Base-by-base conservation (phyloP, 2,797 vertebrate species). In the Neoniphon sammara region DNA sequence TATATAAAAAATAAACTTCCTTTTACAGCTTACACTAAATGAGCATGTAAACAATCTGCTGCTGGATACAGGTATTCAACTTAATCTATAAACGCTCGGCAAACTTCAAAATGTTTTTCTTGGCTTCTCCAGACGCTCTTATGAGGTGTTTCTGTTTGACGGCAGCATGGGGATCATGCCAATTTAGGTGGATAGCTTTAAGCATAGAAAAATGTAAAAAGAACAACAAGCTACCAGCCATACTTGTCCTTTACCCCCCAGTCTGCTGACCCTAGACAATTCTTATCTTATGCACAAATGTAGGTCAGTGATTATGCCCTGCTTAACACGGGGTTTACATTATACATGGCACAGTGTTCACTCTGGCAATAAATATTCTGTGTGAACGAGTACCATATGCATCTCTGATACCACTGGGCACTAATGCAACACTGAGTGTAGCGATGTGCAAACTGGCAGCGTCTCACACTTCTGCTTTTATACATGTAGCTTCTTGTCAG, bases 251-350 rank as follows among this genome's bases (percentile, higher is more conserved):
- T 17, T 57, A 59, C 25, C 57, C 58, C 34, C 54, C 25, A 44
- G 68, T 44, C 57, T 36, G 27, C 56, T 75, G 66, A 89, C 50
- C 71, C 15, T 54, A 30, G 46, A 64, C 70, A 61, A 66, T 73
- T 66, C 59, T 81, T 66, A 81, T 72, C 75, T 78, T 71, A 57
- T 73, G 78, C 83, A 80, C 60, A 86, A 66, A 91, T 92, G 78
- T 89, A 91, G 88, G 90, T 92, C 92, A 93, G 70, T 34, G 77
- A 90, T 79, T 65, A 83, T 57, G 72, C 39, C 63, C 67, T 70
- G 77, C 70, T 85, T 83, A 86, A 59, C 77, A 65, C 47, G 49
- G 2, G 7, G 65, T 82, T 77, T 90, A 84, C 86, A 91, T 91
- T 88, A 87, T 84, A 74, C 60, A 90, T 78, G 23, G 57, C 70